Evolutionary conservation across 2,113 vertebrate genomes (phyloP).

Genomic region (Nycticebus coucang): DNA sequence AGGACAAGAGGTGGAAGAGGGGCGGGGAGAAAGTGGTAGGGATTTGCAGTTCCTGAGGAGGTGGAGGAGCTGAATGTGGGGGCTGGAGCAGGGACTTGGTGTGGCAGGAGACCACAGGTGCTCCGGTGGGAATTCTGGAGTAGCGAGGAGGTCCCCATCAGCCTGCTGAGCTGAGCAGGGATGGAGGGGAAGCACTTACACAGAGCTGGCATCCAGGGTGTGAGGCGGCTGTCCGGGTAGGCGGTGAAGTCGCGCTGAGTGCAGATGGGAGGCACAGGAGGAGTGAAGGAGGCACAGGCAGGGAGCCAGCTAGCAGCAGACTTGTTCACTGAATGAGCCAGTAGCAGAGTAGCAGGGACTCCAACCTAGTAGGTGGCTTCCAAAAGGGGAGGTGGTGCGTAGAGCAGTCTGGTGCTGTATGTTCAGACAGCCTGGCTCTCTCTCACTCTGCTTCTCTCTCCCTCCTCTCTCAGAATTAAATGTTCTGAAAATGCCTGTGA

Average conservation of each 20-base stretch:
- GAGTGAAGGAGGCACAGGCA: background rate
- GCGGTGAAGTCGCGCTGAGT: background rate
- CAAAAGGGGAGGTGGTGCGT: background rate
- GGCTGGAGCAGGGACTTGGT: background rate
- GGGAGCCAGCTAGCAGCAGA: background rate
- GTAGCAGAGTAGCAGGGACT: background rate
- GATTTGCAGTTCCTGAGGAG: background rate
- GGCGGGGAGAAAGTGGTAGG: no score
- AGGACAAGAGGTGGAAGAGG: background rate
- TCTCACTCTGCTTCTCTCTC: no score
- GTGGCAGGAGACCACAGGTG: no score
- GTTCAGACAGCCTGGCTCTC: background rate
- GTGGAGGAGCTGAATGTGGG: background rate
- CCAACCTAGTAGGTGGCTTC: background rate
- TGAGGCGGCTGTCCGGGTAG: background rate
- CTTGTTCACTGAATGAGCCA: background rate
- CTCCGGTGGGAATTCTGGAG: background rate
- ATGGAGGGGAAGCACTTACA: background rate
- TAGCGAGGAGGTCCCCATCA: background rate
- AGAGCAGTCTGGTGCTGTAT: background rate
- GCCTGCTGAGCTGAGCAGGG: background rate
- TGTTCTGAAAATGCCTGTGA: background rate
- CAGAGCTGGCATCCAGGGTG: background rate
- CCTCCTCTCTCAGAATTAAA: background rate
- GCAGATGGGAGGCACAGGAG: background rate